Percentiles rank a stretch among this genome's conserved stretches.
Evolutionary conservation across 1,140 invertebrate species (phyloP).

Genomic region (Bombus waltoni): DNA sequence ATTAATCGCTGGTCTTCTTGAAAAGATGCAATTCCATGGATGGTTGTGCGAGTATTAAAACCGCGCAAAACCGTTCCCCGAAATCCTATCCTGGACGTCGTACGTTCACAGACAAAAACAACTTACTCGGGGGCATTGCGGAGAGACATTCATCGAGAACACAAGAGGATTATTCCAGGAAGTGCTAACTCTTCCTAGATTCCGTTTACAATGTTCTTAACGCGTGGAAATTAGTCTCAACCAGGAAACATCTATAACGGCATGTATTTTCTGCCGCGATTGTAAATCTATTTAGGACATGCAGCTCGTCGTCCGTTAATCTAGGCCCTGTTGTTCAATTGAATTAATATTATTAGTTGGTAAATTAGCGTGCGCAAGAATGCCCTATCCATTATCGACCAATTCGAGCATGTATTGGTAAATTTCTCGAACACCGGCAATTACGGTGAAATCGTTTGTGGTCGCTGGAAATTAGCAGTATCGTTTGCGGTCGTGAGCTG

Average conservation of each 20-base stretch:
- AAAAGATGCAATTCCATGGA: neutral
- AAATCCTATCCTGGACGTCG: neutral
- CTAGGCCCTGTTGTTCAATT: neutral
- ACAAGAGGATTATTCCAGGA: conserved; percentile 44
- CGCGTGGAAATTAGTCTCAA: conserved; percentile 37
- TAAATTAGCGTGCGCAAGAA: neutral
- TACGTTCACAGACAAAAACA: neutral
- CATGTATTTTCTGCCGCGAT: conserved; percentile 26
- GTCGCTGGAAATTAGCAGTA: neutral
- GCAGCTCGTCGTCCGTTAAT: neutral
- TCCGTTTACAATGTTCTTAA: conserved; percentile 10
- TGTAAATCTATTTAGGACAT: conserved; percentile 42
- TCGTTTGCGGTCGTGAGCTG: neutral
- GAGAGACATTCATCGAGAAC: neutral
- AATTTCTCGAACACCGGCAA: neutral
- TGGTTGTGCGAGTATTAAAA: neutral
- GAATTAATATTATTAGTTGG: neutral
- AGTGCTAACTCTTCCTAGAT: neutral
- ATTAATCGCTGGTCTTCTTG: neutral
- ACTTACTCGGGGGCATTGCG: neutral
- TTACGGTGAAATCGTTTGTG: conserved; percentile 10
- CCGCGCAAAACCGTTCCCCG: neutral
- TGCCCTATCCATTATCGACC: neutral
- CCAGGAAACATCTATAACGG: conserved; percentile 44
- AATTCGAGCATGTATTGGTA: neutral